phyloP scores from a whole-genome alignment of 2,888 invertebrate genomes.

The Limulus polyphemus region DNA sequence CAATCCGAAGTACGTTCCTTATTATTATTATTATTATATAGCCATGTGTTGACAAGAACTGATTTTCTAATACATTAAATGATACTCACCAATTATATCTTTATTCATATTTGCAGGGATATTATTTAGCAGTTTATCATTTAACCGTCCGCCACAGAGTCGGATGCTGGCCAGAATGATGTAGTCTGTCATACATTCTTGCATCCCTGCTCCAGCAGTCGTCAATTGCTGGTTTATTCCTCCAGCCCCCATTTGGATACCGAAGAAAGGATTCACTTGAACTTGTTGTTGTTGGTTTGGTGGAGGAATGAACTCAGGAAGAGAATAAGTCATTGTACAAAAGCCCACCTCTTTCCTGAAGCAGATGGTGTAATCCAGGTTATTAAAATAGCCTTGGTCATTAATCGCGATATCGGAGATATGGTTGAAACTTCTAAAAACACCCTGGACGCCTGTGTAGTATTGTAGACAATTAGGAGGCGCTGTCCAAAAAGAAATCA shows the following conservation, averaged over 20 bases:
- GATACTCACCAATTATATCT: too few relatives aligned
- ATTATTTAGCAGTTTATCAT: not conserved
- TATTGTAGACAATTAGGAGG: constrained; percentile 52
- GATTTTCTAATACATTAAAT: too few relatives aligned
- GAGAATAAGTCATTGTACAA: constrained; percentile 50
- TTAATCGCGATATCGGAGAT: constrained; percentile 44
- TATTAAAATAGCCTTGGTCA: constrained; percentile 21
- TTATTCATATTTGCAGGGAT: too few relatives aligned
- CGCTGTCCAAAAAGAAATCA: constrained; percentile 7
- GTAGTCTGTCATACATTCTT: constrained; percentile 20
- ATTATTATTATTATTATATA: too few relatives aligned
- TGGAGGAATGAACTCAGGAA: not conserved
- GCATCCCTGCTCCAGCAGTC: constrained; percentile 19
- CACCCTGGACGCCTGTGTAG: constrained; percentile 64
- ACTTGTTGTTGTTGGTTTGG: too few relatives aligned
- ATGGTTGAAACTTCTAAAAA: constrained; percentile 70
- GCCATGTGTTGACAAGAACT: too few relatives aligned
- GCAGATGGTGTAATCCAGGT: constrained; percentile 74
- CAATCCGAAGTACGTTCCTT: too few relatives aligned
- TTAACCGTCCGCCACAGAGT: constrained; percentile 24
- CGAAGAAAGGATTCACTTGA: too few relatives aligned
- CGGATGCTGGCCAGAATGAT: constrained; percentile 19
- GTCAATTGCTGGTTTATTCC: too few relatives aligned
- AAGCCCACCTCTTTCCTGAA: constrained; percentile 71
- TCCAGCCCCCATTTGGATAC: too few relatives aligned